phyloP scores from a whole-genome alignment of 2,888 invertebrate species.

The Cephus pulcher region DNA sequence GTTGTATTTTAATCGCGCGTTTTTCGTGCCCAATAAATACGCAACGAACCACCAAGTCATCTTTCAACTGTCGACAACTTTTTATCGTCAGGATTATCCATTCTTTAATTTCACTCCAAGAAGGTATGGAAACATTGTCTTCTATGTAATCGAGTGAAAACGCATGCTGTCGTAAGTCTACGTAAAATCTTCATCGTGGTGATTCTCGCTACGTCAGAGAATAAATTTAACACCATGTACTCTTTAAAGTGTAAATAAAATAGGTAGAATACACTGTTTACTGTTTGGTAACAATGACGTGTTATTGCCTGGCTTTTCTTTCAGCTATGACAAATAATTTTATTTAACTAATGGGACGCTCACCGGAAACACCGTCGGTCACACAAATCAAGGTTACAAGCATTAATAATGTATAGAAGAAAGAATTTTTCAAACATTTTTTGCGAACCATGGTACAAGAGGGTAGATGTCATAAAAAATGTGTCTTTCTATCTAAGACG shows the following conservation, averaged over 20 bases:
- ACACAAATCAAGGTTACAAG: neutral
- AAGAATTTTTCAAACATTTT: neutral
- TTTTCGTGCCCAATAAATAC: neutral
- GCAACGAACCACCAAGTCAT: neutral
- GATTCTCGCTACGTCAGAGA: neutral
- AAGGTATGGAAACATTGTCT: neutral
- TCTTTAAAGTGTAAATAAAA: slow-evolving; percentile 57
- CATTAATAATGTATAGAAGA: neutral
- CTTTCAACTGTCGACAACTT: neutral
- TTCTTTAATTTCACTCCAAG: neutral
- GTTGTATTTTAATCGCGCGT: neutral
- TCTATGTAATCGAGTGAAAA: neutral
- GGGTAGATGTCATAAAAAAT: neutral
- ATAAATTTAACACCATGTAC: slow-evolving; percentile 44
- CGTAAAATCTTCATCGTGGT: neutral
- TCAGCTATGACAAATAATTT: neutral
- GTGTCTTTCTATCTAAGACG: neutral
- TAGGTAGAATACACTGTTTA: slow-evolving; percentile 51
- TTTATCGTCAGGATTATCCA: neutral
- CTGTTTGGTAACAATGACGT: slow-evolving; percentile 14
- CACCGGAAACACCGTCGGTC: neutral
- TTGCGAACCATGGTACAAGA: neutral
- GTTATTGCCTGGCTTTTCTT: neutral
- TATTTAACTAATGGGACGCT: neutral
- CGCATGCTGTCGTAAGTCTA: neutral